Evolutionary conservation across 2,113 vertebrate species (phyloP), one percentile per base, ranked within the genome.

Genomic region (Urocynchramus pylzowi): DNA sequence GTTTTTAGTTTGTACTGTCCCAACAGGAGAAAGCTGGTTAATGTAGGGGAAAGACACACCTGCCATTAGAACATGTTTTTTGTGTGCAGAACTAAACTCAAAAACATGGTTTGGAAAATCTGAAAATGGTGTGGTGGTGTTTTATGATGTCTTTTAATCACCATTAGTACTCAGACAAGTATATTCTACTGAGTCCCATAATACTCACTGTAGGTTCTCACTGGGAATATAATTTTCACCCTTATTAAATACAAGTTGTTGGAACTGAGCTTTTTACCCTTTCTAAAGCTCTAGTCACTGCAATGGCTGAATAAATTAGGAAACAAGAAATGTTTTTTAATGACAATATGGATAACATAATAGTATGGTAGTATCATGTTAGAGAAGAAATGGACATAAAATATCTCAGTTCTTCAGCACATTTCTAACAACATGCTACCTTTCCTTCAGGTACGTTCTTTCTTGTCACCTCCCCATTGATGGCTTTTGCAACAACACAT

Each of bases 61-160:
- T 37, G 61, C 11, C 10, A 7, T 1, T 6, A 63, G 8, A 87
- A 83, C 4, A 8, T 1, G 2, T 2, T 0, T 15, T 84, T 60
- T 71, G 19, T 52, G 23, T 19, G 22, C 27, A 87, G 53, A 89
- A 37, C 9, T 61, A 16, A 85, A 68, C 6, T n/a, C 3, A 69
- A 69, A 59, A 75, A 42, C 20, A 10, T 11, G 3, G 7, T 27
- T 87, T 64, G 70, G 26, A 41, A 22, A 26, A 67, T 26, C 47
- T 61, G 28, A 53, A 49, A 73, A 61, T 16, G 1, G 3, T 19
- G 4, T 26, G 19, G 1, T 8, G 2, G 8, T 8, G 22, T 24
- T 78, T 91, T 39, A 61, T 10, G 17, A 16, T 49, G 33, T 9
- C 28, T 89, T 85, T 73, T 65, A 84, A 83, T 56, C 9, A 75